These are phyloP conservation scores for Stomatorhinus ivindoensis DNA, from an alignment of 2,113 vertebrate genomes.

Conservation along the genomic window DNA sequence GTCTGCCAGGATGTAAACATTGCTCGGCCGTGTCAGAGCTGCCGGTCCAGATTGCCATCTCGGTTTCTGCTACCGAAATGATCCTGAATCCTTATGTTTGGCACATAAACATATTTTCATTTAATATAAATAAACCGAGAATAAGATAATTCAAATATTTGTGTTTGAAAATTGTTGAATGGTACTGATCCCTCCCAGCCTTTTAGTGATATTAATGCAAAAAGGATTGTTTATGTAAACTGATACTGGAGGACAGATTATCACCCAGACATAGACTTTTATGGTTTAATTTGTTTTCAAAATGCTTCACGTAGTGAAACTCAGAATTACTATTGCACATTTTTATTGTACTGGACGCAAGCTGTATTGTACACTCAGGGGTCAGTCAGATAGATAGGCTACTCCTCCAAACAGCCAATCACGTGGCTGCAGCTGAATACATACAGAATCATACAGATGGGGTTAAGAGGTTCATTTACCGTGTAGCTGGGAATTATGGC, in stretches of 20 bases:
- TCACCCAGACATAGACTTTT: background rate
- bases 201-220: background rate
- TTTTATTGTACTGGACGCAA: background rate
- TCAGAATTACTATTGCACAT: background rate
- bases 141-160: background rate
- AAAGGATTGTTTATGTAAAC: background rate
- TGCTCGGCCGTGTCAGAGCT: background rate
- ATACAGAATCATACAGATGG: background rate
- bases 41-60: background rate
- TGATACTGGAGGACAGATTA: background rate
- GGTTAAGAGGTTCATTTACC: background rate
- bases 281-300: background rate
- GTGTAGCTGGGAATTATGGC: background rate
- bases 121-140: background rate
- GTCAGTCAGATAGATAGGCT: background rate
- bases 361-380: background rate
- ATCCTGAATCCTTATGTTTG: background rate
- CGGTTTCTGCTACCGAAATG: background rate
- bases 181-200: background rate
- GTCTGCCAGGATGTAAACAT: background rate
- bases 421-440: background rate
- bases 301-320: background rate
- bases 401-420: background rate
- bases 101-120: background rate
- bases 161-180: background rate